Conservation (phyloP, 2,797 vertebrate genomes). For the Stomatorhinus walkeri region DNA sequence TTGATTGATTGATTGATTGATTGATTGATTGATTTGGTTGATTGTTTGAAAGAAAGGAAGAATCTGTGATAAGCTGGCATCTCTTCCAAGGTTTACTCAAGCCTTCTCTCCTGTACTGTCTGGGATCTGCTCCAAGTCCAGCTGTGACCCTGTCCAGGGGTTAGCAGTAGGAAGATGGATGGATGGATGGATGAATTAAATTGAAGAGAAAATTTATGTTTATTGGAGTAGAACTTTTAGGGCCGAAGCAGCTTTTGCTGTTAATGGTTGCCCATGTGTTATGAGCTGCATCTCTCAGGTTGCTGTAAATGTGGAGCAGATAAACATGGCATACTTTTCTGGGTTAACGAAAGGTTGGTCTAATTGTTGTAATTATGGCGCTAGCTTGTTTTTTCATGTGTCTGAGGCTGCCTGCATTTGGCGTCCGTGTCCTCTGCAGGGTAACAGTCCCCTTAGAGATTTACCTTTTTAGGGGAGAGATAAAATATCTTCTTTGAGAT, state of each 20-base stretch:
- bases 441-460: not conserved
- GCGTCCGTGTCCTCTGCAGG: not conserved
- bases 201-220: not conserved
- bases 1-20: not conserved
- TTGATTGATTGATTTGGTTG: not conserved
- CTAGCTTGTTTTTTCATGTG: not conserved
- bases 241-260: not conserved
- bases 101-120: not conserved
- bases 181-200: constrained; percentile 4
- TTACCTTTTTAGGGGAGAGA: not conserved
- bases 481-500: not conserved
- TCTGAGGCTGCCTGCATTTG: not conserved
- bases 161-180: not conserved
- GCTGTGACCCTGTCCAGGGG: not conserved
- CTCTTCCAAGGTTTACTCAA: not conserved
- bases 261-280: not conserved
- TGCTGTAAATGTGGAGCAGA: not conserved
- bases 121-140: not conserved
- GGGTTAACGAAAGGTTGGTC: not conserved
- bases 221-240: not conserved
- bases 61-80: not conserved
- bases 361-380: constrained; percentile 2
- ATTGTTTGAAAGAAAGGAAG: not conserved
- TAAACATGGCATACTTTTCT: not conserved
- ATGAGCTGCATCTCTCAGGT: not conserved